Percentiles rank a stretch among this genome's conserved stretches.
These are phyloP conservation scores for Recurvirostra avosetta DNA, from an alignment of 2,113 vertebrate species.

Conservation along the genomic window DNA sequence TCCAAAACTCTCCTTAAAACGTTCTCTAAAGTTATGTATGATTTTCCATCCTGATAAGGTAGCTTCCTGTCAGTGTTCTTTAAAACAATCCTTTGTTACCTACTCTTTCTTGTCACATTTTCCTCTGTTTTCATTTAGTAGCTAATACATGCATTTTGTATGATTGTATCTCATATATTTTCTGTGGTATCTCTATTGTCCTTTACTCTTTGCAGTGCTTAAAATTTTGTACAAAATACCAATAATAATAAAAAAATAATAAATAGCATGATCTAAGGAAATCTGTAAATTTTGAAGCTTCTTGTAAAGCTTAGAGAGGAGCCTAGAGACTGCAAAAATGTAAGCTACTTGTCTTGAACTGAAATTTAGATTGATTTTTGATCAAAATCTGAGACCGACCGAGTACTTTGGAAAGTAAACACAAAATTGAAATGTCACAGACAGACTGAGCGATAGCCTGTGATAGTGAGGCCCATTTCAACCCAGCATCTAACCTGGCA, in stretches of 20 bases:
- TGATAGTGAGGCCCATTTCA: neutral
- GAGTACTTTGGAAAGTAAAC: neutral
- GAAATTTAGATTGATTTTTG: neutral
- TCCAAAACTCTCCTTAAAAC: neutral
- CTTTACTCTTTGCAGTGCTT: neutral
- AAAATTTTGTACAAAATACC: neutral
- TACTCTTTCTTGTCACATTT: neutral
- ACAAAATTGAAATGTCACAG: neutral
- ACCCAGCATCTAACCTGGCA: neutral
- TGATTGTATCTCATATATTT: neutral
- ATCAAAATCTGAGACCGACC: neutral
- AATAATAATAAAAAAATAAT: neutral
- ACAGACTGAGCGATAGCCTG: neutral
- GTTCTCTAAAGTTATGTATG: neutral
- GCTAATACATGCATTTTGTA: neutral
- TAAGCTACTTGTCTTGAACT: neutral
- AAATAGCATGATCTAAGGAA: neutral
- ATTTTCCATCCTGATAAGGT: slow-evolving; percentile 11
- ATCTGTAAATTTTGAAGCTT: neutral
- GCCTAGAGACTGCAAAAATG: neutral
- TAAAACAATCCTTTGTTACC: neutral
- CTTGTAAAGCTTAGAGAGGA: neutral
- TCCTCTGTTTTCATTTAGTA: neutral
- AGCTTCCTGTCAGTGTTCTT: neutral
- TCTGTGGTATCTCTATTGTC: neutral